Conservation (phyloP, 2,888 invertebrate genomes). For the Augochlorella aurata region DNA sequence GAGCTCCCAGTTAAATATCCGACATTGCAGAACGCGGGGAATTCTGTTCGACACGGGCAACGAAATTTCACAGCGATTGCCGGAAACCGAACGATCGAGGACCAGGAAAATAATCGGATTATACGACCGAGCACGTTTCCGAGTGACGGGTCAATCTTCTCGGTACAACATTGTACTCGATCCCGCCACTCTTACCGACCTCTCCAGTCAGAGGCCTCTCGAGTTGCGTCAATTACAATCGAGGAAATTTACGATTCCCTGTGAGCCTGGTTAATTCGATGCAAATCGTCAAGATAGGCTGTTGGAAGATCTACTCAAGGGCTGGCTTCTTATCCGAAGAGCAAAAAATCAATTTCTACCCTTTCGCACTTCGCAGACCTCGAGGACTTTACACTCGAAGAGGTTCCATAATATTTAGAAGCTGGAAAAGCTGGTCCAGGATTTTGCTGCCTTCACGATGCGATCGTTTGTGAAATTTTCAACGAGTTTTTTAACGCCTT, state of each 20-base stretch:
- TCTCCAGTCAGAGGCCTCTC: not conserved
- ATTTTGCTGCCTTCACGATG: too few species aligned
- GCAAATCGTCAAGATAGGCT: not conserved
- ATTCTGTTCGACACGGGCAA: slow-evolving; percentile 51
- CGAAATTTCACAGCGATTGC: slow-evolving; percentile 58
- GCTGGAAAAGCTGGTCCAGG: too few species aligned
- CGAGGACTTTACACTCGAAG: too few species aligned
- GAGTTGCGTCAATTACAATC: slow-evolving; percentile 12
- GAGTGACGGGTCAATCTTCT: slow-evolving; percentile 42
- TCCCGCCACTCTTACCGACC: slow-evolving; percentile 27
- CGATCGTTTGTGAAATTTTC: too few species aligned
- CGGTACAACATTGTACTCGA: slow-evolving; percentile 37
- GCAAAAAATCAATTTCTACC: too few species aligned
- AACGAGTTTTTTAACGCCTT: too few species aligned
- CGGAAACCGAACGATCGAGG: slow-evolving; percentile 48
- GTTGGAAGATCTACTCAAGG: not conserved
- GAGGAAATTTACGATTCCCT: slow-evolving; percentile 14
- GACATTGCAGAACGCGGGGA: slow-evolving; percentile 61
- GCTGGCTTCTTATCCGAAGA: not conserved
- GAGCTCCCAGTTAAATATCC: slow-evolving; percentile 62
- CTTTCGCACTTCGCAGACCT: too few species aligned
- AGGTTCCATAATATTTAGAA: too few species aligned
- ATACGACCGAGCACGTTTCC: slow-evolving; percentile 55
- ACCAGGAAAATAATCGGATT: slow-evolving; percentile 70
- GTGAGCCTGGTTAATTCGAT: slow-evolving; percentile 4